These are phyloP conservation scores for Pteropus rufus DNA, from an alignment of 2,797 vertebrate genomes.

Conservation along the genomic window DNA sequence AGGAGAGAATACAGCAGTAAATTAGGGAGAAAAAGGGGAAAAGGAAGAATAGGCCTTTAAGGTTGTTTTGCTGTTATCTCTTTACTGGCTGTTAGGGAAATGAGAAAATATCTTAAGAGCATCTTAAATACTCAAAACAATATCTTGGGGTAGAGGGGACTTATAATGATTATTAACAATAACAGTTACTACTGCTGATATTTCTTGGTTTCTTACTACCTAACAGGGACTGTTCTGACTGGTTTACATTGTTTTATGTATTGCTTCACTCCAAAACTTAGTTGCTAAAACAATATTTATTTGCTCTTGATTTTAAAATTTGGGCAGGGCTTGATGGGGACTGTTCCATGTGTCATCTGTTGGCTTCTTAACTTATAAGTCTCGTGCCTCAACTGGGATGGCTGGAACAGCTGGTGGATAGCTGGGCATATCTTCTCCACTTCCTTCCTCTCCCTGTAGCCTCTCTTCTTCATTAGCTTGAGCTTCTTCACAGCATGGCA, in stretches of 20 bases:
- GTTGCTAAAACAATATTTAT: background rate
- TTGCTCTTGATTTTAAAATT: slow-evolving; percentile 18
- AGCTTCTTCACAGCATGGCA: background rate
- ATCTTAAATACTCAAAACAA: background rate
- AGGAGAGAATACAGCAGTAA: background rate
- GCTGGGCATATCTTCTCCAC: background rate
- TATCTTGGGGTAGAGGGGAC: background rate
- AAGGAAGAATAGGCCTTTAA: background rate
- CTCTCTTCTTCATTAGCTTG: background rate
- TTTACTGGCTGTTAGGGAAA: background rate
- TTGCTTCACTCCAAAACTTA: background rate
- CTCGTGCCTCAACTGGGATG: background rate
- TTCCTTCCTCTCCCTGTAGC: background rate
- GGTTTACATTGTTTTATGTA: background rate
- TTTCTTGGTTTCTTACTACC: background rate
- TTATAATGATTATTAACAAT: background rate
- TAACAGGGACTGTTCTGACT: background rate
- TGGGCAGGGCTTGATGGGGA: background rate
- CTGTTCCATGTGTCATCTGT: background rate
- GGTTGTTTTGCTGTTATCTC: background rate
- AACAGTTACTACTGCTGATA: background rate
- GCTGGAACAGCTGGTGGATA: background rate
- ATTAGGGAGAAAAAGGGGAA: slow-evolving; percentile 13
- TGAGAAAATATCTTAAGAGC: background rate
- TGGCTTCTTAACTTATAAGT: slow-evolving; percentile 4